Evolutionary conservation across 2,113 vertebrate genomes (phyloP).

Genomic region (Camelus dromedarius): DNA sequence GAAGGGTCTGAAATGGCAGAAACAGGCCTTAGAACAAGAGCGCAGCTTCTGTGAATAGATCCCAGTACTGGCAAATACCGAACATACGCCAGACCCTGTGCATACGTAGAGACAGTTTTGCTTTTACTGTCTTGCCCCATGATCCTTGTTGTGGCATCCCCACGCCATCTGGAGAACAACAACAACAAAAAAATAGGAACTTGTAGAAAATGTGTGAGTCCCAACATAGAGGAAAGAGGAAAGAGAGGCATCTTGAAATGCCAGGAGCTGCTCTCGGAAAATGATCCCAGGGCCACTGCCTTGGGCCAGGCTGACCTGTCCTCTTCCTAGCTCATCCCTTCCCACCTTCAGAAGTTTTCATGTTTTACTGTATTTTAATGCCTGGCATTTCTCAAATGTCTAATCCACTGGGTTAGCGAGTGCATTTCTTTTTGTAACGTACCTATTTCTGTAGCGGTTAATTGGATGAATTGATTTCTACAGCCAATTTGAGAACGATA

Average conservation of each 20-base stretch:
- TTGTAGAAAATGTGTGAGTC: not conserved
- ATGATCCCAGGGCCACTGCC: not conserved
- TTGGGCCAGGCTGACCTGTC: not conserved
- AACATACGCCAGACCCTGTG: not conserved
- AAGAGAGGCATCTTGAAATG: not conserved
- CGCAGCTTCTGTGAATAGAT: not conserved
- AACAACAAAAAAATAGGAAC: not conserved
- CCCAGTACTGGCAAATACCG: not conserved
- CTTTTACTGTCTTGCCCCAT: not conserved
- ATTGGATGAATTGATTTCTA: conserved; percentile 8
- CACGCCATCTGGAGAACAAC: not conserved
- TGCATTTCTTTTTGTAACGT: not conserved
- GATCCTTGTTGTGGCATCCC: not conserved
- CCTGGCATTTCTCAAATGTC: conserved; percentile 9
- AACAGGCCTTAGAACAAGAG: not conserved
- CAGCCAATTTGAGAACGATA: not conserved
- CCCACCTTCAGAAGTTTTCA: not conserved
- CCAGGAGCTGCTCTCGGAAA: not conserved
- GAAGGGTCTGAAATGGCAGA: not conserved
- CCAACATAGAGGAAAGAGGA: not conserved
- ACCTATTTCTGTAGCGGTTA: not conserved
- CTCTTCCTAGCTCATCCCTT: accelerated
- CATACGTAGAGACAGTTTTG: not conserved
- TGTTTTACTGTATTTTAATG: conserved; percentile 10
- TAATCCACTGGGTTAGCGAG: not conserved